Conservation (phyloP, 2,797 vertebrate genomes). For the Sandelia bainsii region DNA sequence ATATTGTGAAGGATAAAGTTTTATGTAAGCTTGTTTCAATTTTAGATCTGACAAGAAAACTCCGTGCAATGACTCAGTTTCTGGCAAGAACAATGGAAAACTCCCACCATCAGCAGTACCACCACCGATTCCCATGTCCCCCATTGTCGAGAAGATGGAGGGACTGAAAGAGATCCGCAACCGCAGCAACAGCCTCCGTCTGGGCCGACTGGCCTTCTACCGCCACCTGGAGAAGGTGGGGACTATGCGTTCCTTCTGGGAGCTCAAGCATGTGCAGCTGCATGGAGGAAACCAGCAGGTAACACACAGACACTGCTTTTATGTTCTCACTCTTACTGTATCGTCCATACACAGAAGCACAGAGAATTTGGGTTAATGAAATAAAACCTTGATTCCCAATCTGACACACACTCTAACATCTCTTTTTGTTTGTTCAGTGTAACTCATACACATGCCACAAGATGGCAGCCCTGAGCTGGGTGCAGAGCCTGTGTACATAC, state of each 20-base stretch:
- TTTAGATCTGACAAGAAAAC: slow-evolving; percentile 72
- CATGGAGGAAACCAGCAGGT: slow-evolving; percentile 74
- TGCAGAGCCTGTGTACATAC: too few species aligned
- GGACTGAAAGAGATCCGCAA: slow-evolving; percentile 85
- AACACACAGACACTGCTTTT: background rate
- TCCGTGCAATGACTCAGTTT: slow-evolving; percentile 60
- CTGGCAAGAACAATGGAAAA: slow-evolving; percentile 72
- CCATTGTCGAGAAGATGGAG: slow-evolving; percentile 85
- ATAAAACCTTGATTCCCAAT: too few species aligned
- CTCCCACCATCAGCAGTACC: slow-evolving; percentile 50
- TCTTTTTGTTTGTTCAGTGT: background rate
- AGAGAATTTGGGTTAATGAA: too few species aligned
- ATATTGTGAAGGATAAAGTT: background rate
- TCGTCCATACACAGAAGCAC: background rate
- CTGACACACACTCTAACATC: too few species aligned
- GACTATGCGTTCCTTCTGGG: slow-evolving; percentile 88
- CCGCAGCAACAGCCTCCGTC: slow-evolving; percentile 77
- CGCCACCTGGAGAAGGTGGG: slow-evolving; percentile 88
- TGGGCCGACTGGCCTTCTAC: slow-evolving; percentile 86
- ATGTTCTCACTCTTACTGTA: too few species aligned
- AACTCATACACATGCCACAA: slow-evolving; percentile 27
- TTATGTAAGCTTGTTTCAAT: slow-evolving; percentile 14
- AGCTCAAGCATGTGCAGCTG: slow-evolving; percentile 83
- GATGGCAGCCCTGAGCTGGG: slow-evolving; percentile 30
- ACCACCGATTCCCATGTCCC: slow-evolving; percentile 82